Evolutionary conservation across 1,140 invertebrate species (phyloP).

Genomic region (Aporrectodea caliginosa): DNA sequence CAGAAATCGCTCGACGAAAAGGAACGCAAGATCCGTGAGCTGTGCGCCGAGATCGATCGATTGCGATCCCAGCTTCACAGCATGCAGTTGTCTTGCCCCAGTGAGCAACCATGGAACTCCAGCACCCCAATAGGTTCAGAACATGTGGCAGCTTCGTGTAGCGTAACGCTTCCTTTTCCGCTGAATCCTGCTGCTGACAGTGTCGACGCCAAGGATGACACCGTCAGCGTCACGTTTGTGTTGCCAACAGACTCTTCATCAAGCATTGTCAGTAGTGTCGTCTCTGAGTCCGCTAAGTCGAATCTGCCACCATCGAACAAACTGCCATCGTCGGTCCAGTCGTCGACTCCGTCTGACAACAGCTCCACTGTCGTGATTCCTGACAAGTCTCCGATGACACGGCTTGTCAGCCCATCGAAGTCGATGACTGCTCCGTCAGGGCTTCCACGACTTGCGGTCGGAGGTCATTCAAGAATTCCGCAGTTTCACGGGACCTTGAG

Average conservation of each 20-base stretch:
- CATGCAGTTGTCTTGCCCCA: neutral
- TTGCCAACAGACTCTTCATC: neutral
- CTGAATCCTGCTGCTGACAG: neutral
- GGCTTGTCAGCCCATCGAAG: no score
- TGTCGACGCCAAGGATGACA: neutral
- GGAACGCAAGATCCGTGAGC: neutral
- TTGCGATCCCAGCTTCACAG: neutral
- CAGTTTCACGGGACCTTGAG: neutral
- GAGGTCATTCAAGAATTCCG: neutral
- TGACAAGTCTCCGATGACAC: no score
- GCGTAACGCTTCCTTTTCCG: neutral
- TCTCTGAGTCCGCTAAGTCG: neutral
- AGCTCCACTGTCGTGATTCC: no score
- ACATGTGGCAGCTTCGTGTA: neutral
- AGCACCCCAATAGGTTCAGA: neutral
- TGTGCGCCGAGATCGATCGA: neutral
- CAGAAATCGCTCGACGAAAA: neutral
- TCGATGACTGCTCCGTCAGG: no score
- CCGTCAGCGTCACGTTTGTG: neutral
- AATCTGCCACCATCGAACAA: neutral
- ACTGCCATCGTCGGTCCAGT: neutral
- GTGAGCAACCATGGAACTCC: neutral
- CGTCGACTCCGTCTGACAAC: neutral
- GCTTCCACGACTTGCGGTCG: neutral
- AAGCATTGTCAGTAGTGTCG: neutral